Percentiles rank a stretch among this genome's conserved stretches.
These are phyloP conservation scores for Prunella himalayana DNA, from an alignment of 2,113 vertebrate genomes.

Conservation along the genomic window DNA sequence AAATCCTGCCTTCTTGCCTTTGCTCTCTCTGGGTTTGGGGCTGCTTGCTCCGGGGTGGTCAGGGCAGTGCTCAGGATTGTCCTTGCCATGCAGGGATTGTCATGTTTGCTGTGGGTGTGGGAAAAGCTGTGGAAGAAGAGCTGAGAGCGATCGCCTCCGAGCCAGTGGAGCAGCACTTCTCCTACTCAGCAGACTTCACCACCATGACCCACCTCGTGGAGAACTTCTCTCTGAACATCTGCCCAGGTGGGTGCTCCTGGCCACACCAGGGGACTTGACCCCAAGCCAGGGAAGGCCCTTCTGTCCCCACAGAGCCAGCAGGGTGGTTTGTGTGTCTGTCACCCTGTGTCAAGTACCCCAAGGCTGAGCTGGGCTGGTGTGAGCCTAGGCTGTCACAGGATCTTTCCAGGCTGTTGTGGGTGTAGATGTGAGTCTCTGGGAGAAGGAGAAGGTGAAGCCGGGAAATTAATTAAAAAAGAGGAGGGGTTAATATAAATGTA, in stretches of 20 bases:
- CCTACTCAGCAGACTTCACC: conserved; percentile 88
- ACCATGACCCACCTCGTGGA: conserved; percentile 91
- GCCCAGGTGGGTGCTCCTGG: conserved; percentile 78
- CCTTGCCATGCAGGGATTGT: conserved; percentile 77
- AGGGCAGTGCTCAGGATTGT: fast-evolving
- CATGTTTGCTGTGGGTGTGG: conserved; percentile 96
- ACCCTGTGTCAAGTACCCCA: background rate
- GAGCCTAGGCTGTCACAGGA: background rate
- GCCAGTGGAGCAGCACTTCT: conserved; percentile 90
- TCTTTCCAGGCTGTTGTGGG: background rate
- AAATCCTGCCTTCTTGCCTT: background rate
- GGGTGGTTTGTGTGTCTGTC: background rate
- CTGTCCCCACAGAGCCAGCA: background rate
- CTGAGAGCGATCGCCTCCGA: conserved; percentile 90
- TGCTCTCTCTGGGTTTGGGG: background rate
- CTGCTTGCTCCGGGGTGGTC: fast-evolving
- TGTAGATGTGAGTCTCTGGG: background rate
- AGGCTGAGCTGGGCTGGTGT: background rate
- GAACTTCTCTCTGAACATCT: conserved; percentile 92
- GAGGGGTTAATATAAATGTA: background rate
- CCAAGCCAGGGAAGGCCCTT: background rate
- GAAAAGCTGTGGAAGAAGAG: conserved; percentile 94
- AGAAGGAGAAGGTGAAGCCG: background rate
- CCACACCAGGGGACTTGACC: too few relatives aligned
- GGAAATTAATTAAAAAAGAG: background rate